phyloP scores from a whole-genome alignment of 2,113 vertebrate genomes.

The Leptosomus discolor region DNA sequence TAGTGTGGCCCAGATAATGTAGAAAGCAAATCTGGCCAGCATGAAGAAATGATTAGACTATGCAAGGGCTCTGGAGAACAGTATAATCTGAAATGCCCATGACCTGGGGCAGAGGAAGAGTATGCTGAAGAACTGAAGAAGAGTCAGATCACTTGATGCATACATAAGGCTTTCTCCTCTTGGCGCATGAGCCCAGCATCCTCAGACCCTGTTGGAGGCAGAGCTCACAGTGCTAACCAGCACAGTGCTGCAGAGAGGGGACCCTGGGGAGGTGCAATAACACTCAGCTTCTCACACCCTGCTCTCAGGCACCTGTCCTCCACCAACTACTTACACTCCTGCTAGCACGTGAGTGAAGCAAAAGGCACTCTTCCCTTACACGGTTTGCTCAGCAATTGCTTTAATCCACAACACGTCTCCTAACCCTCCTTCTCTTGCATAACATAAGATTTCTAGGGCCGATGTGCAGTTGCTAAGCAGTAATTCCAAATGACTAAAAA shows the following conservation, averaged over 20 bases:
- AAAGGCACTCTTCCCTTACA: neutral
- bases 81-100: neutral
- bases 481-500: conserved; percentile 16
- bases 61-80: neutral
- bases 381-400: neutral
- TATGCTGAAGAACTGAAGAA: neutral
- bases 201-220: neutral
- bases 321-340: neutral
- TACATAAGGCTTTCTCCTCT: neutral
- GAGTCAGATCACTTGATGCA: rapidly evolving
- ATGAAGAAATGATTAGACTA: neutral
- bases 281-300: neutral
- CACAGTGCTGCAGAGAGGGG: neutral
- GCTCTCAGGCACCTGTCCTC: rapidly evolving
- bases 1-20: neutral
- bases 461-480: conserved; percentile 13
- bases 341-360: neutral
- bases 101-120: neutral
- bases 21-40: neutral
- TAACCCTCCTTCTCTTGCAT: neutral
- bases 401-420: neutral
- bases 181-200: rapidly evolving
- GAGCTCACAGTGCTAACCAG: rapidly evolving
- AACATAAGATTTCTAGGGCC: neutral
- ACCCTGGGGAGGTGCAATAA: neutral